Evolutionary conservation across 2,888 invertebrate genomes (phyloP), one percentile per base, ranked within the genome.

Genomic region (Periphyllus acericola): DNA sequence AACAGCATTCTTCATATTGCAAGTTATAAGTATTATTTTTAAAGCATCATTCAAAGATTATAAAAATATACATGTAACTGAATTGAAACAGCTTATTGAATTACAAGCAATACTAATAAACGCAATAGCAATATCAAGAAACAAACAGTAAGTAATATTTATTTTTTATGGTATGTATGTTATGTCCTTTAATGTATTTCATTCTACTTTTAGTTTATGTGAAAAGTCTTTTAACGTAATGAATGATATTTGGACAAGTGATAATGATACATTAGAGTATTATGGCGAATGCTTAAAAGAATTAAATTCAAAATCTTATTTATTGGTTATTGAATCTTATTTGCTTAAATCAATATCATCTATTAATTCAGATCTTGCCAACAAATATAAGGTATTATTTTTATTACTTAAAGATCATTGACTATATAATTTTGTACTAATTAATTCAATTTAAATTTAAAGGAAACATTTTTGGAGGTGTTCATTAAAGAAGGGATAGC

Each of bases 401-500:
- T 52, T 19, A 46, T 14, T 46, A 46, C 14, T 46, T 46, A 9
- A 46, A 9, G 46, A 46, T 68, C 29, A 25, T 79, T 66, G 14
- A 9, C 0, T 60, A 21, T 71, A 1, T 71, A n/a, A n/a, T 52
- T 25, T n/a, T 34, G 11, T n/a, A 66, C 34, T 46, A 14, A 46
- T 85, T 76, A 3, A 19, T 66, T 66, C 1, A 29, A 4, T 25
- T 36, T 25, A 52, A 9, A 66, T 84, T 91, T 91, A n/a, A 91
- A 95, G 95, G 91, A 91, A n/a, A 92, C 92, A 90, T 92, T 95
- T 91, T 91, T 95, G 83, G 95, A 95, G 89, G 92, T 93, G 89
- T 96, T 96, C 91, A 94, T 95, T 66, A 96, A 96, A 92, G 94
- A 95, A 89, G 93, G 95, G 85, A 94, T 97, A 89, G 95, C 94